Base-by-base conservation (phyloP, 1,140 invertebrate genomes). In the Sinella curviseta region DNA sequence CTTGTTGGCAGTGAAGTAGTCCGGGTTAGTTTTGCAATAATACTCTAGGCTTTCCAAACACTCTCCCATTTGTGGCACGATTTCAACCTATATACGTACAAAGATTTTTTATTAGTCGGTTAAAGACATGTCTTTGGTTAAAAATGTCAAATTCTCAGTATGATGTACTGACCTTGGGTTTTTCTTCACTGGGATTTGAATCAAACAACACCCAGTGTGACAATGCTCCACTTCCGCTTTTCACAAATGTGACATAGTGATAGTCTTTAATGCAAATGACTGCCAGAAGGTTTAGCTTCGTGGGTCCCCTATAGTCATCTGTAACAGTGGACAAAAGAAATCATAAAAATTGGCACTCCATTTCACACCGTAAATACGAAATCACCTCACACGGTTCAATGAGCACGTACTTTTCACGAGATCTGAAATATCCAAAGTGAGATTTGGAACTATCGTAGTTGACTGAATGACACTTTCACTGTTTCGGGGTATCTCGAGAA, bases 61-160 rank as follows among this genome's bases (percentile, higher is more conserved):
- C 73, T 80, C 79, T 35, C 79, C 79, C 79, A 80, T 80, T 74
- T 80, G 70, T 8, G 76, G 67, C 24, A 80, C 57, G 30, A 80
- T 74, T 65, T 80, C 79, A 36, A 80, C 73, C 79, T 80, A 55
- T 3, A 76, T 39, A 65, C 17, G 26, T 55, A 74, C 26, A 74
- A 1, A 54, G 55, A 76, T 60, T 54, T 1, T 1, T 34, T 8
- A 70, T 39, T 48, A 55, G 35, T 12, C 39, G 8, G 14, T 39
- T 55, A 20, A 48, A 48, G 39, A 48, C 39, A 48, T 20, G 39
- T 48, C n/a, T n/a, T n/a, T n/a, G n/a, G n/a, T 36, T 39, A 60
- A 24, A 35, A 20, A 54, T 77, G 39, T 48, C 30, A 12, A 74
- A 8, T 17, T 31, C 30, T 74, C 26, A 75, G 2, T 14, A 70